Percentiles rank a stretch among this genome's conserved stretches.
Conservation (phyloP, 2,888 invertebrate genomes). For the Hanleya hanleyi region DNA sequence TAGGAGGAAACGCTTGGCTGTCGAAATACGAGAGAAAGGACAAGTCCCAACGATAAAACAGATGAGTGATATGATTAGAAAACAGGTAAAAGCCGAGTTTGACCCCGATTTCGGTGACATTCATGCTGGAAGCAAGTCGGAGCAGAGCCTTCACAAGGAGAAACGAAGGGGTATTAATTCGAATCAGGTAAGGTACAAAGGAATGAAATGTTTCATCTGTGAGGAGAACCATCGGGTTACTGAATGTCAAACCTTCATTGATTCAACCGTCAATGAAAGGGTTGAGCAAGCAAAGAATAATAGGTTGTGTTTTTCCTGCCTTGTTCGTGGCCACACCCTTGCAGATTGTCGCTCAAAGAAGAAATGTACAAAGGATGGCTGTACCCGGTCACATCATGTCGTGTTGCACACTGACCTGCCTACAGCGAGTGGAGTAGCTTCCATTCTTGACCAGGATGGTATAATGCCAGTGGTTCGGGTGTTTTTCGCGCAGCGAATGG, state of each 20-base stretch:
- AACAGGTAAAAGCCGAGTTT: constrained; percentile 15
- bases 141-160: not conserved
- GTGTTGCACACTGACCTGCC: constrained; percentile 14
- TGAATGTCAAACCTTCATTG: constrained; percentile 5
- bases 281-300: not conserved
- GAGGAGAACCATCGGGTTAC: not conserved
- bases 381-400: constrained; percentile 10
- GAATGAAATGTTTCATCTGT: not conserved
- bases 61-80: constrained; percentile 1
- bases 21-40: not conserved
- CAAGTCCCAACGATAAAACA: not conserved
- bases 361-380: not conserved
- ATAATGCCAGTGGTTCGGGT: constrained; percentile 15
- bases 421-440: not conserved
- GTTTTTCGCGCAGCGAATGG: not conserved
- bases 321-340: not conserved
- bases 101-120: constrained; percentile 13
- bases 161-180: not conserved
- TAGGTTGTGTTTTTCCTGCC: constrained; percentile 17
- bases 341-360: not conserved
- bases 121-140: not conserved
- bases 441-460: constrained; percentile 4
- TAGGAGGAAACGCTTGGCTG: not conserved
- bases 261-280: not conserved
- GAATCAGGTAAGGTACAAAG: not conserved